A percentile compares a stretch with the other conserved stretches of the same genome.
Evolutionary conservation across 2,113 vertebrate species (phyloP).

Genomic region (Cairina moschata): DNA sequence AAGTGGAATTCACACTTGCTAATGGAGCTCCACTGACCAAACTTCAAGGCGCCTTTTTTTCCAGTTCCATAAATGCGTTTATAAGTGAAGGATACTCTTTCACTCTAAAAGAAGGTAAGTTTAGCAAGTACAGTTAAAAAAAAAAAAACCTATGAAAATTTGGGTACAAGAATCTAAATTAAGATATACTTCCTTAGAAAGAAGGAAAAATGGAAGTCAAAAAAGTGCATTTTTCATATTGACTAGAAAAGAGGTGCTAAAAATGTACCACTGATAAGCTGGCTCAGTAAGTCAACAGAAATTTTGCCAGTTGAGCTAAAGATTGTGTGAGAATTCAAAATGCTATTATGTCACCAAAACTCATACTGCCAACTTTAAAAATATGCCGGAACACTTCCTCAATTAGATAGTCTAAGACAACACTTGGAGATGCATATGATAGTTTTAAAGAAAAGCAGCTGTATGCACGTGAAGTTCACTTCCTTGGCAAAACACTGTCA

Average conservation of each 20-base stretch:
- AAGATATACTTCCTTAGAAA: background rate
- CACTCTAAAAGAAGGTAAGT: background rate
- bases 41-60: background rate
- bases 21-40: background rate
- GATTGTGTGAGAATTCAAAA: background rate
- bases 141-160: background rate
- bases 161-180: background rate
- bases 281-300: background rate
- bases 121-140: background rate
- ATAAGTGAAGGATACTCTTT: background rate
- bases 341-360: background rate
- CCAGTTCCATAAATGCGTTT: background rate
- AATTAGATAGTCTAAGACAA: background rate
- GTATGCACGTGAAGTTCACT: background rate
- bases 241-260: background rate
- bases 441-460: background rate
- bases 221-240: background rate
- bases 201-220: background rate
- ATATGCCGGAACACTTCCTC: background rate
- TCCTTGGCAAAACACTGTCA: background rate
- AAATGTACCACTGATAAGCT: background rate
- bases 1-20: background rate
- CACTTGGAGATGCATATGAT: background rate
- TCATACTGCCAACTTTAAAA: background rate
- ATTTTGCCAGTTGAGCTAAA: background rate